Base-by-base conservation (phyloP, 2,797 vertebrate genomes). In the Bovichtus variegatus region DNA sequence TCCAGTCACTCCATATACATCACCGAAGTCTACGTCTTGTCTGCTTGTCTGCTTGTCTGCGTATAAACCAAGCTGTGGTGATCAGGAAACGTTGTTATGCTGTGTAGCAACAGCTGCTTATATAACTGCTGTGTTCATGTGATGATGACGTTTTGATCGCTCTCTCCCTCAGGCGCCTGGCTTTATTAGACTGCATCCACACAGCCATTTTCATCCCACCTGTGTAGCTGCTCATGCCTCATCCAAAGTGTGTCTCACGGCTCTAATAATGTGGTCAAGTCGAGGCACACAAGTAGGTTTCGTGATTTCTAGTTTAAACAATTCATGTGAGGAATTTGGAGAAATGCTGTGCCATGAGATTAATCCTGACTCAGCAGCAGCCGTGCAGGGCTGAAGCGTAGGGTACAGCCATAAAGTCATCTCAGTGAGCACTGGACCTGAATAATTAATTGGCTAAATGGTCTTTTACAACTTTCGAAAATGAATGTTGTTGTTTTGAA, bases 361-460 rank as follows among this genome's bases (percentile, higher is more conserved):
- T 49, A 53, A 58, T 82, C 43, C 59, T 81, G 84, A 85, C 68
- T 87, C 80, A 74, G 84, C 83, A 74, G 38, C 34, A 34, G 27
- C 10, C 71, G 66, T 47, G 10, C 29, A 27, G 43, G n/a, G 29
- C 51, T 50, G 40, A 59, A 49, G 75, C 18, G 34, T n/a, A 11
- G 53, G 31, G 31, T 60, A 15, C 53, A 63, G 71, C 60, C 44
- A 67, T 40, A 54, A 75, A 73, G 19, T 75, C 6, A 7, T 76
- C 58, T 84, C 63, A 34, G 19, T 75, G 68, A 76, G 63, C 70
- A n/a, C 72, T 31, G 12, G 27, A 50, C 51, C 74, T 90, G 54
- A 92, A 93, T 92, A 71, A 89, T 90, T 78, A n/a, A 91, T 76
- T 38, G 2, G 43, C 43, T 49, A 74, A 92, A 78, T 69, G 62